Evolutionary conservation across 2,888 invertebrate genomes (phyloP).

Genomic region (Zonitis immaculata): DNA sequence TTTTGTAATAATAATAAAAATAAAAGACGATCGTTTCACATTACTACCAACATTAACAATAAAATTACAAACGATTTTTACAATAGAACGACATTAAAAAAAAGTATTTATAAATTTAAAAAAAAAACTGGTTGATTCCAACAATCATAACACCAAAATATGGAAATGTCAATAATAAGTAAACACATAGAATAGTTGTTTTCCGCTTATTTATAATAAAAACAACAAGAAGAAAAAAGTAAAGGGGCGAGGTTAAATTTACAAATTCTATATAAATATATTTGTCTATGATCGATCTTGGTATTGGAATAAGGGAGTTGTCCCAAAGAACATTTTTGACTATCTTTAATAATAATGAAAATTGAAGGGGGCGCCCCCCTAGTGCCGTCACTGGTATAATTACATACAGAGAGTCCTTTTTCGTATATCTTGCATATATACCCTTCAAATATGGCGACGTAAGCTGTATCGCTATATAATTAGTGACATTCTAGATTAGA

Average conservation of each 20-base stretch:
- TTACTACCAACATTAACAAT: not conserved
- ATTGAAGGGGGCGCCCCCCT: slow-evolving; percentile 20
- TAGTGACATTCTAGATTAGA: slow-evolving; percentile 20
- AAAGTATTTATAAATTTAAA: not conserved
- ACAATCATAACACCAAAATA: not conserved
- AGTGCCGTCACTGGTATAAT: slow-evolving; percentile 12
- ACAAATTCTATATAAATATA: not conserved
- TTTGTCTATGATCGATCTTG: not conserved
- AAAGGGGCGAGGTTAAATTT: not conserved
- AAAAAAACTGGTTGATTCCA: not conserved
- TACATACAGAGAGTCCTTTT: slow-evolving; percentile 25
- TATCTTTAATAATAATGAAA: slow-evolving; percentile 15
- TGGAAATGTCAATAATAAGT: not conserved
- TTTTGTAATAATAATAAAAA: not conserved
- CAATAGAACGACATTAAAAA: not conserved
- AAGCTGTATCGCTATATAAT: slow-evolving; percentile 39
- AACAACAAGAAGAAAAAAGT: too few species aligned
- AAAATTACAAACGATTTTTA: not conserved
- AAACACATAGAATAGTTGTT: not conserved
- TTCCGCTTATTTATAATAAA: not conserved
- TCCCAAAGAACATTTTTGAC: slow-evolving; percentile 20
- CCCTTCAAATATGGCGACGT: slow-evolving; percentile 51
- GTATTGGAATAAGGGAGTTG: slow-evolving; percentile 25
- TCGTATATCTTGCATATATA: slow-evolving; percentile 37
- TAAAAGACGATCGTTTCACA: not conserved